Conservation (phyloP, 2,888 invertebrate species). For the Laspeyria flexula region DNA sequence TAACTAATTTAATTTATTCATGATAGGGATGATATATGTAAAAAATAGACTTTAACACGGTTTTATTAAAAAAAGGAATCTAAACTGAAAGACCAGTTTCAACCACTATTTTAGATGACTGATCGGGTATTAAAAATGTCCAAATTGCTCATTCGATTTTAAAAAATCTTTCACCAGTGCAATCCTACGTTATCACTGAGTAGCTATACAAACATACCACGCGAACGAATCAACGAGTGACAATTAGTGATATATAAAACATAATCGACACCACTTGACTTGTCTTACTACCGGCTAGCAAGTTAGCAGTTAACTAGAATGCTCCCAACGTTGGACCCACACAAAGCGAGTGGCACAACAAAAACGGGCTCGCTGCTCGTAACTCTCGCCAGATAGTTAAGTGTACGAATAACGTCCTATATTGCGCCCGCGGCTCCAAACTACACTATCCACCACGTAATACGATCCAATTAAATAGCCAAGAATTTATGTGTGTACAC, state of each 20-base stretch:
- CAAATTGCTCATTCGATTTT: too few relatives aligned
- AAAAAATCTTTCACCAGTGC: too few relatives aligned
- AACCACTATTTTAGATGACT: too few relatives aligned
- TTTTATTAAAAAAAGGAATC: too few relatives aligned
- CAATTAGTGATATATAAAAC: neutral
- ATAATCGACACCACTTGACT: neutral
- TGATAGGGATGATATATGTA: too few relatives aligned
- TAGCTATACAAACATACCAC: too few relatives aligned
- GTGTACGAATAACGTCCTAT: conserved; percentile 70
- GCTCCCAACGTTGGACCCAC: conserved; percentile 37
- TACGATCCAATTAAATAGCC: conserved; percentile 76
- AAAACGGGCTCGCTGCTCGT: conserved; percentile 61
- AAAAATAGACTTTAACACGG: too few relatives aligned
- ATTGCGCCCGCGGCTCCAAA: conserved; percentile 66
- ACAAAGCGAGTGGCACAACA: conserved; percentile 47
- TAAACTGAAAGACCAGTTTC: too few relatives aligned
- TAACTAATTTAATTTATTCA: too few relatives aligned
- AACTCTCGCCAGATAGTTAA: conserved; percentile 72
- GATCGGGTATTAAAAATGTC: too few relatives aligned
- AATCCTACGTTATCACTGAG: too few relatives aligned
- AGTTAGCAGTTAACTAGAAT: conserved; percentile 37
- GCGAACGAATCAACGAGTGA: too few relatives aligned
- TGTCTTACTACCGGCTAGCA: conserved; percentile 17
- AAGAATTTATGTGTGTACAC: conserved; percentile 68
- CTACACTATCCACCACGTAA: conserved; percentile 69